phyloP scores from a whole-genome alignment of 2,113 vertebrate genomes.

The Cyprinodon variegatus region DNA sequence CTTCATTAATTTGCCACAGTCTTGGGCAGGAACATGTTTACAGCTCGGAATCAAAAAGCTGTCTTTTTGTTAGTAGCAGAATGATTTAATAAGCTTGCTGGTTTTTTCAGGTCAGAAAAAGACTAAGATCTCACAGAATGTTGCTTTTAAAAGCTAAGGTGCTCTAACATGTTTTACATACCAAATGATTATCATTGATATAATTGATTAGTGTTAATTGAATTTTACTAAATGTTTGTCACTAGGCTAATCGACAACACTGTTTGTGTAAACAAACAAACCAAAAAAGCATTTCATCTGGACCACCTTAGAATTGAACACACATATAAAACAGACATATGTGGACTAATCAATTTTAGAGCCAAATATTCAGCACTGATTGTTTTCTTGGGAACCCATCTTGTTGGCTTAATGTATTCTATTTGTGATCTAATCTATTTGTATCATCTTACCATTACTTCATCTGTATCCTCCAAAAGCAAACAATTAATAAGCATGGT shows the following conservation, averaged over 20 bases:
- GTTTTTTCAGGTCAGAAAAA: slow-evolving; percentile 17
- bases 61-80: slow-evolving; percentile 30
- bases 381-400: neutral
- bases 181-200: too few species aligned
- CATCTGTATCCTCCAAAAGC: neutral
- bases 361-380: neutral
- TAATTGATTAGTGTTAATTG: too few species aligned
- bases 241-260: too few species aligned
- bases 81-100: slow-evolving; percentile 47
- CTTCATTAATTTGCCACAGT: slow-evolving; percentile 39
- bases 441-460: neutral
- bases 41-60: slow-evolving; percentile 34
- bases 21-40: slow-evolving; percentile 42
- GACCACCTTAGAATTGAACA: neutral
- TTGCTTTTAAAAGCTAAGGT: neutral
- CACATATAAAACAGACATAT: neutral
- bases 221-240: too few species aligned
- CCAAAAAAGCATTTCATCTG: too few species aligned
- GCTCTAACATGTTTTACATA: too few species aligned
- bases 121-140: neutral
- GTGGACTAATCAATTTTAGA: neutral
- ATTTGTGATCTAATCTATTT: neutral
- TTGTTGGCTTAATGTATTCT: neutral
- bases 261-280: too few species aligned
- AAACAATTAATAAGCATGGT: neutral